Percentiles rank a stretch among this genome's conserved stretches.
Evolutionary conservation across 2,797 vertebrate genomes (phyloP).

Genomic region (Spea hammondii): DNA sequence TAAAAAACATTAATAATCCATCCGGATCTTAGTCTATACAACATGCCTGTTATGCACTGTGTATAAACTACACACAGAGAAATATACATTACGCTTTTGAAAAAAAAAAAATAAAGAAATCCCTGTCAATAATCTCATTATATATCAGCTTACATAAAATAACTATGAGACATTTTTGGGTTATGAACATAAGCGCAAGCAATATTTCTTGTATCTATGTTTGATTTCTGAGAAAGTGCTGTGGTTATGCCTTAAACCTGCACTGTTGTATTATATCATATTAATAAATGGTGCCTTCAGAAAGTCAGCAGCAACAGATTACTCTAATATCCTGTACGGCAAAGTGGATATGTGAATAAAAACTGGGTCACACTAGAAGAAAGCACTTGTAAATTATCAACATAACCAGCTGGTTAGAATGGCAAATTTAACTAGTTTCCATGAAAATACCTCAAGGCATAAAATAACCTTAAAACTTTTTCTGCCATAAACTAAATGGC

Average conservation of each 20-base stretch:
- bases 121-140: no score
- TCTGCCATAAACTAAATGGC: background rate
- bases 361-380: slow-evolving; percentile 24
- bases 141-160: no score
- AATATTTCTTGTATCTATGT: no score
- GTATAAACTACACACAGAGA: no score
- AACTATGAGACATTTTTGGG: no score
- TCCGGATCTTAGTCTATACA: no score
- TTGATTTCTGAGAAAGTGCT: background rate
- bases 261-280: slow-evolving; percentile 1
- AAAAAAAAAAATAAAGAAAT: no score
- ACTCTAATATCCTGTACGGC: background rate
- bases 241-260: background rate
- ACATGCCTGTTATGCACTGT: no score
- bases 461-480: background rate
- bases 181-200: no score
- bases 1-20: no score
- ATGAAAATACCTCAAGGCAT: background rate
- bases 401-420: slow-evolving; percentile 5
- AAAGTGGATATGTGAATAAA: slow-evolving; percentile 7
- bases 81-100: no score
- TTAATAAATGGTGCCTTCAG: slow-evolving; percentile 15
- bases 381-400: slow-evolving; percentile 10
- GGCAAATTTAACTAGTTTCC: slow-evolving; percentile 14
- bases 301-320: slow-evolving; percentile 9